Percentiles rank a stretch among this genome's conserved stretches.
Conservation (phyloP, 2,888 invertebrate species). For the Cheilosia vulpina region DNA sequence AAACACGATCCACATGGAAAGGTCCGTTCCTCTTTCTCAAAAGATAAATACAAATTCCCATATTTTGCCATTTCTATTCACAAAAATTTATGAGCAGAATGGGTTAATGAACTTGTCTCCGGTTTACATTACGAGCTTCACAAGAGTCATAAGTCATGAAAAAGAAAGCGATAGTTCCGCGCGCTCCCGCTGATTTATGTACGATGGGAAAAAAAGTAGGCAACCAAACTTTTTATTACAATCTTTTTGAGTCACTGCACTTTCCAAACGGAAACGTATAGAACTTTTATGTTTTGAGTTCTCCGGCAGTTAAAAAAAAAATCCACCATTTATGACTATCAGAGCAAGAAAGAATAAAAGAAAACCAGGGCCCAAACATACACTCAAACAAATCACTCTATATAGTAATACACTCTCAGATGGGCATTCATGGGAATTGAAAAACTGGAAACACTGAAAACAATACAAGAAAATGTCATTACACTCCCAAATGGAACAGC, state of each 20-base stretch:
- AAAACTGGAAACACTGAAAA: slow-evolving; percentile 39
- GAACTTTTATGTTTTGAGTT: slow-evolving; percentile 17
- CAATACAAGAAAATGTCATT: slow-evolving; percentile 58
- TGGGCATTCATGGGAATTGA: slow-evolving; percentile 37
- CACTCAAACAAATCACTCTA: neutral
- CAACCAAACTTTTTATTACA: slow-evolving; percentile 16
- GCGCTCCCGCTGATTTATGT: slow-evolving; percentile 17
- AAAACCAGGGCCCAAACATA: slow-evolving; percentile 37
- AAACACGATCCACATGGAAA: neutral
- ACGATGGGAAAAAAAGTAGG: slow-evolving; percentile 19
- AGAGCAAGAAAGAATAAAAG: slow-evolving; percentile 61
- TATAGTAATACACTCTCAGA: slow-evolving; percentile 2
- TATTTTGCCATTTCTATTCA: slow-evolving; percentile 7
- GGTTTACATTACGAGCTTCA: slow-evolving; percentile 4
- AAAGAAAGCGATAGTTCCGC: slow-evolving; percentile 46
- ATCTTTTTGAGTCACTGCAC: slow-evolving; percentile 39
- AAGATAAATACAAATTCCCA: slow-evolving; percentile 6
- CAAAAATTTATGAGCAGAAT: slow-evolving; percentile 13
- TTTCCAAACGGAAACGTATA: slow-evolving; percentile 36
- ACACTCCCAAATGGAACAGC: slow-evolving; percentile 36
- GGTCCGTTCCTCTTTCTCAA: neutral
- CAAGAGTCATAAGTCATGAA: slow-evolving; percentile 21
- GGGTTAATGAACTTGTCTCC: slow-evolving; percentile 32
- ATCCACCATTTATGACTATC: slow-evolving; percentile 48
- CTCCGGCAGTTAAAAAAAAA: slow-evolving; percentile 10